Evolutionary conservation across 37 sponge, comb jelly and placozoan genomes (phyloP).

Genomic region (Petrosia ficiformis): DNA sequence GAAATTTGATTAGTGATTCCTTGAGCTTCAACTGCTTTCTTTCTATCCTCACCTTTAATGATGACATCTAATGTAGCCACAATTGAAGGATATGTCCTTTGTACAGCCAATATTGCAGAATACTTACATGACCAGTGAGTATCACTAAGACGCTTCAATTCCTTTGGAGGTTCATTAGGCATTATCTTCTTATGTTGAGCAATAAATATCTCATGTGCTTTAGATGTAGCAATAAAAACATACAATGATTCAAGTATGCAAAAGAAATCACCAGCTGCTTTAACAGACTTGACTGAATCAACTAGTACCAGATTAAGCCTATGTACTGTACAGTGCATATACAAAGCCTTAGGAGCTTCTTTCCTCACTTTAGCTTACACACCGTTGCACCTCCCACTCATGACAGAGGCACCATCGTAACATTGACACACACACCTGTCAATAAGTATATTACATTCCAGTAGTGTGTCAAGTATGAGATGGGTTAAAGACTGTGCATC

Average conservation of each 20-base stretch:
- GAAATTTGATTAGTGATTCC: slow-evolving; percentile 27
- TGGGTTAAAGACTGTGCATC: slow-evolving; percentile 47
- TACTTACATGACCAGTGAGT: slow-evolving; percentile 75
- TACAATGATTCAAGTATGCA: slow-evolving; percentile 30
- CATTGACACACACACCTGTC: slow-evolving; percentile 48
- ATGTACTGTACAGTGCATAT: slow-evolving; percentile 44
- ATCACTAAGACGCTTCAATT: slow-evolving; percentile 41
- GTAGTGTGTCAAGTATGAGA: slow-evolving; percentile 16
- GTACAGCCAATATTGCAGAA: slow-evolving; percentile 40
- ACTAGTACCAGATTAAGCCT: slow-evolving; percentile 40
- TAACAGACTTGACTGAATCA: slow-evolving; percentile 34
- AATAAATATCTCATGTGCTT: slow-evolving; percentile 35
- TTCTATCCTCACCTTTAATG: slow-evolving; percentile 7
- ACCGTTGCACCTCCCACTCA: slow-evolving; percentile 67
- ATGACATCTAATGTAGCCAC: slow-evolving; percentile 28
- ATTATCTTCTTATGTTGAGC: slow-evolving; percentile 22
- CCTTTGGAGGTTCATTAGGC: slow-evolving; percentile 32
- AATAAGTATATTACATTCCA: no score
- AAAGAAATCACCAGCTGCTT: slow-evolving; percentile 36
- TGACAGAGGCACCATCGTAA: slow-evolving; percentile 75
- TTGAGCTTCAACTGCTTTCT: slow-evolving; percentile 40
- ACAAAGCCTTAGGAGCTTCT: slow-evolving; percentile 50
- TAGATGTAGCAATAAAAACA: slow-evolving; percentile 41
- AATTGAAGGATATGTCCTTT: slow-evolving; percentile 14
- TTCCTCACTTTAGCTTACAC: slow-evolving; percentile 47